A percentile compares a stretch with the other conserved stretches of the same genome.
Conservation (phyloP, 2,888 invertebrate genomes). For the Drosophila dives region DNA sequence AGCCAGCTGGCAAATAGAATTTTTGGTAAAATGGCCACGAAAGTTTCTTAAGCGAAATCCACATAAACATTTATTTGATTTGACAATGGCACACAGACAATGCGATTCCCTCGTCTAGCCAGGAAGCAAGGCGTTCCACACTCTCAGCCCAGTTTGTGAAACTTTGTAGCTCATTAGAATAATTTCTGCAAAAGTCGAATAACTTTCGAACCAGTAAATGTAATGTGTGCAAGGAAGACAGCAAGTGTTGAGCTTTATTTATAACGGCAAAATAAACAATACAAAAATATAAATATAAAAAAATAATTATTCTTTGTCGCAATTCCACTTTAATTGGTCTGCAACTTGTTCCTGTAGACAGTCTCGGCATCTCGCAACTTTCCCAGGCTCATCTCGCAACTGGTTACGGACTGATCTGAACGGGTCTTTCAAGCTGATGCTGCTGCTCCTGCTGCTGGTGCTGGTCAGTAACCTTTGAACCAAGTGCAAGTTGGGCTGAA, state of each 20-base stretch:
- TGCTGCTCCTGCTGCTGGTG: conserved; percentile 33
- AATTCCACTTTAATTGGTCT: conserved; percentile 76
- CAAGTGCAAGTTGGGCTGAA: conserved; percentile 46
- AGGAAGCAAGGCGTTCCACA: conserved; percentile 52
- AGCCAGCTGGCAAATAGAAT: conserved; percentile 5
- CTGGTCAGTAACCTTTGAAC: conserved; percentile 77
- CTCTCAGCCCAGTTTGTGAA: conserved; percentile 30
- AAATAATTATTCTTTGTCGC: conserved; percentile 61
- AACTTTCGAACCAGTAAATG: conserved; percentile 44
- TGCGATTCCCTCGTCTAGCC: conserved; percentile 34
- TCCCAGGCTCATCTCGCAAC: conserved; percentile 49
- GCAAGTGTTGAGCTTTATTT: conserved; percentile 57
- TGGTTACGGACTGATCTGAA: conserved; percentile 34
- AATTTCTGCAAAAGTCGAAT: conserved; percentile 63
- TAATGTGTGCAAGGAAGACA: conserved; percentile 20
- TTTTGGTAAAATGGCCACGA: not conserved
- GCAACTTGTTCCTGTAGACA: conserved; percentile 71
- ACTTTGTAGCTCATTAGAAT: conserved; percentile 79
- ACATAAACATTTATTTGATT: conserved; percentile 59
- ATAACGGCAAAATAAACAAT: conserved; percentile 33
- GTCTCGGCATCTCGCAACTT: conserved; percentile 38
- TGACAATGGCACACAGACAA: conserved; percentile 27
- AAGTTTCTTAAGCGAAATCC: conserved; percentile 36
- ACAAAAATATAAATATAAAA: conserved; percentile 39
- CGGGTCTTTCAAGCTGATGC: conserved; percentile 39